Conservation (phyloP, 2,113 vertebrate genomes). For the Ramphastos sulfuratus region DNA sequence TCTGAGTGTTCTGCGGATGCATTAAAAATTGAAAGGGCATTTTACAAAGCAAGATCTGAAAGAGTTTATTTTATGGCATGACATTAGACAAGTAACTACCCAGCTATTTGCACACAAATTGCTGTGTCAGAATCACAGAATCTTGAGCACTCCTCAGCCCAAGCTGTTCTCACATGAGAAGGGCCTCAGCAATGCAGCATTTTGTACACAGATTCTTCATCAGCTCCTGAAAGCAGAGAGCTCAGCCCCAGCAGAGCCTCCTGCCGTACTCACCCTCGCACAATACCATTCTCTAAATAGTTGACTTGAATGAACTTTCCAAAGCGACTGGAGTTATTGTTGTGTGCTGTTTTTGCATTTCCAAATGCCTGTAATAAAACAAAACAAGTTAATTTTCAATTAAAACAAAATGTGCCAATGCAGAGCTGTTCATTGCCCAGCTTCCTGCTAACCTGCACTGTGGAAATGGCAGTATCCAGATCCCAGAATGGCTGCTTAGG, state of each 20-base stretch:
- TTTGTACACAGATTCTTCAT: not conserved
- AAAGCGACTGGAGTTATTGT: conserved; percentile 97
- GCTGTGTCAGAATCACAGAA: too few species aligned
- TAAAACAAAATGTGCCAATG: not conserved
- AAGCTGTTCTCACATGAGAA: not conserved
- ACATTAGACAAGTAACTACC: too few species aligned
- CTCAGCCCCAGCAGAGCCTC: not conserved
- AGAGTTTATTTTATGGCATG: too few species aligned
- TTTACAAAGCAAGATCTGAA: too few species aligned
- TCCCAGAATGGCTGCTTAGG: not conserved
- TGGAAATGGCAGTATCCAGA: not conserved
- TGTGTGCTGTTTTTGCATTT: conserved; percentile 91
- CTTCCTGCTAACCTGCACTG: not conserved
- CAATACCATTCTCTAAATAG: conserved; percentile 92
- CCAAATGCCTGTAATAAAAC: conserved; percentile 84
- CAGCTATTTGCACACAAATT: too few species aligned
- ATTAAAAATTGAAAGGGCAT: too few species aligned
- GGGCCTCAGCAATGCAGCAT: not conserved
- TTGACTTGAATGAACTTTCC: conserved; percentile 97
- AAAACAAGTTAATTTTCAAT: not conserved
- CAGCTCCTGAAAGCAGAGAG: not conserved
- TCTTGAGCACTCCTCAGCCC: not conserved
- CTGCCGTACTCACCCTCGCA: conserved; percentile 85
- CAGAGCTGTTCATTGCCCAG: not conserved
- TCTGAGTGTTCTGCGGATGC: too few species aligned